Conservation (phyloP, 2,113 vertebrate genomes). For the Elaphurus davidianus region DNA sequence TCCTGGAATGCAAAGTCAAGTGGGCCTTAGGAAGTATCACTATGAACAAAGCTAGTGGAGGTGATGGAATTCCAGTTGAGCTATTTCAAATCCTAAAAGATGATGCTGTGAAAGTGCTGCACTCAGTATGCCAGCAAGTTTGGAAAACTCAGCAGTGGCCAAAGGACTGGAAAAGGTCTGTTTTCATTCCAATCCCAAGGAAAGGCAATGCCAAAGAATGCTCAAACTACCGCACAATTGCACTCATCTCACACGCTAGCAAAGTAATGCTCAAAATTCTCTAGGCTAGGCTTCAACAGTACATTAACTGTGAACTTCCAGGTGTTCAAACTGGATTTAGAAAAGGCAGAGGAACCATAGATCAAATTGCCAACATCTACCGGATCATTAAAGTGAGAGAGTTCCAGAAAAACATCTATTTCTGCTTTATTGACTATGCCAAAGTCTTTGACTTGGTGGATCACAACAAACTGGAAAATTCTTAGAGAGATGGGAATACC, state of each 20-base stretch:
- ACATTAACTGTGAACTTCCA: neutral
- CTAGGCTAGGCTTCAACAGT: neutral
- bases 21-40: too few relatives aligned
- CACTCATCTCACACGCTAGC: neutral
- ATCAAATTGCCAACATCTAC: neutral
- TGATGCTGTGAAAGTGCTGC: neutral
- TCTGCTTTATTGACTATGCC: neutral
- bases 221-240: rapidly evolving
- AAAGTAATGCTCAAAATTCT: neutral
- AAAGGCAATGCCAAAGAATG: neutral
- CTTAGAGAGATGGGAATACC: neutral
- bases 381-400: neutral
- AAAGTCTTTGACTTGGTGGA: neutral
- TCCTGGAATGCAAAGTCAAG: too few relatives aligned
- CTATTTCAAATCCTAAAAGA: neutral
- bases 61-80: neutral
- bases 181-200: neutral
- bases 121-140: neutral
- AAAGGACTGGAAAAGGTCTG: neutral
- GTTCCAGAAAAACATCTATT: neutral
- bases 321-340: neutral
- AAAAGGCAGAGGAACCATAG: neutral
- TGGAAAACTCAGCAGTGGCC: neutral
- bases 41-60: neutral
- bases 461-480: neutral